Base-by-base conservation (phyloP, 2,113 vertebrate genomes). In the Triplophysa siluroides region DNA sequence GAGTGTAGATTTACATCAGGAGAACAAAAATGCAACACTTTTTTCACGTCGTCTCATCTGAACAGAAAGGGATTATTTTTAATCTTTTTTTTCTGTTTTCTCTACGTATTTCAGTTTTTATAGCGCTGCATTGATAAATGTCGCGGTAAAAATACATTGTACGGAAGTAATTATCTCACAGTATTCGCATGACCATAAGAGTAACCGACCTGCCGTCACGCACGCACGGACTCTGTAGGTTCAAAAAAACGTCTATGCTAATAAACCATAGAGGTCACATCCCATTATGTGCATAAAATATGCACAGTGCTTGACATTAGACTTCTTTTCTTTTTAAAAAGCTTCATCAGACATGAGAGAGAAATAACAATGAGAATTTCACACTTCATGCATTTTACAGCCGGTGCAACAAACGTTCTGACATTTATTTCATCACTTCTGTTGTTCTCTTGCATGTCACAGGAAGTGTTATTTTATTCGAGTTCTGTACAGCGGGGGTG, bases 311-410 rank as follows among this genome's bases (percentile, higher is more conserved):
- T 73, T 73, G 70, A 73, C n/a, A 58, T n/a, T 58, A 58, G n/a
- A 58, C 54, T 58, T n/a, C n/a, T 58, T 58, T 58, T 58, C 54
- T 9, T 58, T 58, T 21, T 58, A 58, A 23, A 81, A 9, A 67
- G 84, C 78, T 38, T 33, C 69, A 70, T 23, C 6, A 56, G 10
- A 62, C 79, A 88, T 90, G 83, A 88, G 88, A 89, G 78, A 9
- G 26, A 71, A 77, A 78, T 23, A 54, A 56, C 47, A 67, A 67
- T 52, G 16, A 71, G 47, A 78, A 65, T 21, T 38, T 77, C 41
- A 79, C 84, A 78, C 78, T 81, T 64, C 75, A 69, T 64, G 75
- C 69, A 62, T 78, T 72, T 76, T 68, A 2, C 80, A 43, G 63
- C 47, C 69, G 64, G 67, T 61, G 60, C 33, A 56, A 41, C 29